Percentiles rank a stretch among this genome's conserved stretches.
These are phyloP conservation scores for Drosophila sechellia DNA, from an alignment of 1,140 invertebrate genomes.

Conservation along the genomic window DNA sequence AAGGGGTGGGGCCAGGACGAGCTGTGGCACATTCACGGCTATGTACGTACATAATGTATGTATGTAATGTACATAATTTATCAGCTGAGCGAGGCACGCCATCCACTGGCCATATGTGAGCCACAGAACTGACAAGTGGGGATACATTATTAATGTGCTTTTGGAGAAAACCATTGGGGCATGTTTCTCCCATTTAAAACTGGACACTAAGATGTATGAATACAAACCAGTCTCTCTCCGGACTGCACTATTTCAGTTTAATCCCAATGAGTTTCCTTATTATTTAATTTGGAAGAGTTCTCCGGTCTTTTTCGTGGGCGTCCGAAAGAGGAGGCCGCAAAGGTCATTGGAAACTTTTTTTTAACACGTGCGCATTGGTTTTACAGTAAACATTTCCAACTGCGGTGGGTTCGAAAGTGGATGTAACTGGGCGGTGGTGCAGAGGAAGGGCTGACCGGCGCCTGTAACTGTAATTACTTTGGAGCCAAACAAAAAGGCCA, in stretches of 20 bases:
- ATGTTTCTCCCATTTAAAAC: not conserved
- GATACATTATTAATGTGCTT: slow-evolving; percentile 20
- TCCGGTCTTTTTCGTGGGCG: not conserved
- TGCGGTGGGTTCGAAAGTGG: not conserved
- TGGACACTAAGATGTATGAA: too few species aligned
- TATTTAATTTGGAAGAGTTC: slow-evolving; percentile 9
- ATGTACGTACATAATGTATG: too few species aligned
- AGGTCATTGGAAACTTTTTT: slow-evolving; percentile 52
- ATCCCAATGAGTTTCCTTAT: slow-evolving; percentile 4
- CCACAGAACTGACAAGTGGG: slow-evolving; percentile 2
- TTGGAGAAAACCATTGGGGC: not conserved
- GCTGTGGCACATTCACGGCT: slow-evolving; percentile 8
- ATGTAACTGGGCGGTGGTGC: not conserved
- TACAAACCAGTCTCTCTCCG: not conserved
- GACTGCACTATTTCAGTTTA: not conserved
- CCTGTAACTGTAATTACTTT: slow-evolving; percentile 72
- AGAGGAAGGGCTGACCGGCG: slow-evolving; percentile 36
- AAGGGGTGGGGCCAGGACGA: not conserved
- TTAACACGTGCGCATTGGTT: slow-evolving; percentile 57
- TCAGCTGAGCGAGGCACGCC: not conserved
- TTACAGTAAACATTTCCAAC: slow-evolving; percentile 62
- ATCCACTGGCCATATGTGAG: not conserved
- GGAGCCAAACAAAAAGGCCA: slow-evolving; percentile 36
- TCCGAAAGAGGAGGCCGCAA: not conserved
- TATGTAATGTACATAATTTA: slow-evolving; percentile 15